Evolutionary conservation across 35 echinoderm and acorn worm species (phyloP), one percentile per base, ranked within the genome.

Genomic region (Ophioderma brevispina): DNA sequence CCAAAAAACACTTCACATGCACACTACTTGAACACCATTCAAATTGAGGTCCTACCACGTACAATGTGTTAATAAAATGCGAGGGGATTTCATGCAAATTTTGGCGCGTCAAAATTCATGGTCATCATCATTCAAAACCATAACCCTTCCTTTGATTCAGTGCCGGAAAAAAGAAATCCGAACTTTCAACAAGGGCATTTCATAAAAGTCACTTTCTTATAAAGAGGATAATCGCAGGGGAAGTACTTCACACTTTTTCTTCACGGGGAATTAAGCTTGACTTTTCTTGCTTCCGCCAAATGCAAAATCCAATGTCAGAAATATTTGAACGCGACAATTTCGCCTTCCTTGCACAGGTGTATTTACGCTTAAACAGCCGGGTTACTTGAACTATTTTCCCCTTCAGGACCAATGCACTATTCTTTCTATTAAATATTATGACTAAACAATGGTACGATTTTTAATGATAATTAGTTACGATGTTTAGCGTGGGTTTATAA

Each of bases 221-320:
- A 25, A 30, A 30, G 59, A 70, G 59, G 59, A 70, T 70, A 70
- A 70, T 18, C 5, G 4, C 10, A 25, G 28, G 28, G 59, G 59
- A 70, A 70, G 59, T 70, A 70, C 59, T 70, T 70, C 59, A 70
- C 59, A 70, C 59, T 70, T 70, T 70, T 70, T 8, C 59, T 70
- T 70, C 59, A 70, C 28, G 59, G 59, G 59, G 59, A 70, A 70
- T 70, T 70, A 70, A 70, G n/a, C 59, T 70, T 70, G 59, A 70
- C 59, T 70, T 70, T 70, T 70, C 59, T 25, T 15, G 59, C 23
- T 70, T 70, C 59, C 59, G 59, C 28, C n/a, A 25, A 70, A 70
- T 70, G 59, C 59, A 70, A 70, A 70, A 70, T 25, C 59, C 59
- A 70, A 70, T 70, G 59, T 70, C 59, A 70, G 6, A 70, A 70